Conservation (phyloP, 2,113 vertebrate species). For the Charadrius vociferus region DNA sequence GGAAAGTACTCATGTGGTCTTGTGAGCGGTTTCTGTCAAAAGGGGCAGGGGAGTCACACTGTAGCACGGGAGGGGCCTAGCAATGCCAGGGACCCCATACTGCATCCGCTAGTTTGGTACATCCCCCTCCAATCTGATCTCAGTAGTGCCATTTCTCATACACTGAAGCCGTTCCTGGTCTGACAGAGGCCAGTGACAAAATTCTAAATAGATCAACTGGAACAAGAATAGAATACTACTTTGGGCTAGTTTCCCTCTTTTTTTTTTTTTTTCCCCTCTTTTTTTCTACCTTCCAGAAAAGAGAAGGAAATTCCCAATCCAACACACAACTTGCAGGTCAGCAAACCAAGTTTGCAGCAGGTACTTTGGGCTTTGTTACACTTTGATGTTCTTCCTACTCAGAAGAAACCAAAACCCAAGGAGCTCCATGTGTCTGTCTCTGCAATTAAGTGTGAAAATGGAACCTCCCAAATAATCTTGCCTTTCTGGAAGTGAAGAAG, state of each 20-base stretch:
- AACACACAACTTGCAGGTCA: background rate
- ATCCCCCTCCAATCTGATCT: background rate
- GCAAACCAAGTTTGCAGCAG: background rate
- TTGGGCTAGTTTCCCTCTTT: background rate
- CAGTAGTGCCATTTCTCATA: background rate
- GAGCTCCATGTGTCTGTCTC: background rate
- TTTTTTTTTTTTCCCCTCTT: background rate
- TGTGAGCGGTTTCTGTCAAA: background rate
- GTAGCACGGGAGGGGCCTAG: background rate
- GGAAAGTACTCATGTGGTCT: background rate
- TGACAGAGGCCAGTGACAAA: background rate
- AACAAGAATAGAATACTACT: background rate
- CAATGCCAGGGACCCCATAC: background rate
- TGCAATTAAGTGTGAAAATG: background rate
- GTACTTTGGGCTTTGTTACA: background rate
- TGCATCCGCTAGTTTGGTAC: background rate
- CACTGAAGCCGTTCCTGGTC: background rate
- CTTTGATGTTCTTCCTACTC: background rate
- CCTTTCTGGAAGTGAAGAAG: slow-evolving; percentile 14
- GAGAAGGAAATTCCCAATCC: background rate
- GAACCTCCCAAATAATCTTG: slow-evolving; percentile 18
- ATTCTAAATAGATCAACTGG: background rate
- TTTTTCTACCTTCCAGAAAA: background rate
- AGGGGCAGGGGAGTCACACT: background rate
- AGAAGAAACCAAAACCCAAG: background rate